Conservation (phyloP, 2,113 vertebrate species). For the Halcyon malimbica region DNA sequence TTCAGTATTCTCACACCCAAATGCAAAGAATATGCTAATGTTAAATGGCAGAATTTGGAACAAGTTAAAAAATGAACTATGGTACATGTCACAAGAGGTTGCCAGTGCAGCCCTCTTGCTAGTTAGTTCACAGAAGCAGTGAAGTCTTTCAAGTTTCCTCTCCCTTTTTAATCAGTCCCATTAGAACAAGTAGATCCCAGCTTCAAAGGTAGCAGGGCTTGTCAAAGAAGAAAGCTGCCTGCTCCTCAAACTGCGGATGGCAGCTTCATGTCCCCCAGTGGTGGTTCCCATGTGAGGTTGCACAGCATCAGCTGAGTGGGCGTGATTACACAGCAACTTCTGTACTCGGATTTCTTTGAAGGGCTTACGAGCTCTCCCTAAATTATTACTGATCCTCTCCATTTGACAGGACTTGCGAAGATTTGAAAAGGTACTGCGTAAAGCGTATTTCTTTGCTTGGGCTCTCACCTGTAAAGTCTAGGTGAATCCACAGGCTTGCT, state of each 20-base stretch:
- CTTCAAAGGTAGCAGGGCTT: conserved; percentile 34
- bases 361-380: neutral
- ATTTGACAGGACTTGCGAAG: neutral
- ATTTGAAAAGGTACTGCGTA: neutral
- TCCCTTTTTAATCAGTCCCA: conserved; percentile 29
- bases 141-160: conserved; percentile 30
- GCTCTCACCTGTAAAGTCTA: neutral
- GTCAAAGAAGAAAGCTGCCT: neutral
- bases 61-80: neutral
- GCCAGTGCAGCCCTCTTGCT: neutral
- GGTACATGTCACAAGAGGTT: neutral
- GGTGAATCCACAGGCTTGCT: neutral
- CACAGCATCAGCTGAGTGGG: neutral
- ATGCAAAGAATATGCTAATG: neutral
- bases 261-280: neutral
- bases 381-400: neutral
- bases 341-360: conserved; percentile 5
- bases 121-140: conserved; percentile 4
- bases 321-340: neutral
- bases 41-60: neutral
- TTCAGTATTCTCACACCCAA: neutral
- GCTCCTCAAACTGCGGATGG: neutral
- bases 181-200: conserved; percentile 10
- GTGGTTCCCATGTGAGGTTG: neutral
- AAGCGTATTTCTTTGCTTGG: neutral